A percentile compares a stretch with the other conserved stretches of the same genome.
phyloP scores from a whole-genome alignment of 2,797 vertebrate species.

The Falco concolor region DNA sequence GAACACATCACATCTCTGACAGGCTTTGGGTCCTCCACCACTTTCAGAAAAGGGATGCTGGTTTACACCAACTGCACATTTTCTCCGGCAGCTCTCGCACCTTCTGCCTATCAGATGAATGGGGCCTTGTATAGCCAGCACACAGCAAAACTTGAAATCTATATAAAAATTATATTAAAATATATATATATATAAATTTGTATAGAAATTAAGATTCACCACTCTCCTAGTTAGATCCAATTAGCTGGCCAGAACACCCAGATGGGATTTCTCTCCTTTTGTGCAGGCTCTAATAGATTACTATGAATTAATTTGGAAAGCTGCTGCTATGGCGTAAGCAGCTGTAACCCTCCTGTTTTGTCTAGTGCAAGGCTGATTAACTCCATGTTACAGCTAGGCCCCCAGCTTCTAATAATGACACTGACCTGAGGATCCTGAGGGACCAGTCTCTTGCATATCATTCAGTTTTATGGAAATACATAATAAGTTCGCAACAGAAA shows the following conservation, averaged over 20 bases:
- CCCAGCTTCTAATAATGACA: background rate
- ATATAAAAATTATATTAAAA: background rate
- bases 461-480: background rate
- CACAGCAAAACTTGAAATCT: background rate
- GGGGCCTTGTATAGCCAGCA: background rate
- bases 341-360: background rate
- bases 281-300: background rate
- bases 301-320: background rate
- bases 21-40: background rate
- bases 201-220: background rate
- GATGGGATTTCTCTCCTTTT: background rate
- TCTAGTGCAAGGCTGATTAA: background rate
- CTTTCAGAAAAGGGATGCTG: background rate
- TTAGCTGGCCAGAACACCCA: background rate
- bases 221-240: background rate
- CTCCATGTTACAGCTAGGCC: background rate
- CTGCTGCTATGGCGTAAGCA: background rate
- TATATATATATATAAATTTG: background rate
- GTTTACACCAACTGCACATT: background rate
- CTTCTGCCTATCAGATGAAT: background rate
- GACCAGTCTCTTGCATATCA: background rate
- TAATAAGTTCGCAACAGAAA: background rate
- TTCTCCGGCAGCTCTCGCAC: background rate
- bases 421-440: background rate
- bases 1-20: rapidly evolving